A percentile compares a stretch with the other conserved stretches of the same genome.
Evolutionary conservation across 1,140 invertebrate genomes (phyloP).

Genomic region (Pararge aegeria): DNA sequence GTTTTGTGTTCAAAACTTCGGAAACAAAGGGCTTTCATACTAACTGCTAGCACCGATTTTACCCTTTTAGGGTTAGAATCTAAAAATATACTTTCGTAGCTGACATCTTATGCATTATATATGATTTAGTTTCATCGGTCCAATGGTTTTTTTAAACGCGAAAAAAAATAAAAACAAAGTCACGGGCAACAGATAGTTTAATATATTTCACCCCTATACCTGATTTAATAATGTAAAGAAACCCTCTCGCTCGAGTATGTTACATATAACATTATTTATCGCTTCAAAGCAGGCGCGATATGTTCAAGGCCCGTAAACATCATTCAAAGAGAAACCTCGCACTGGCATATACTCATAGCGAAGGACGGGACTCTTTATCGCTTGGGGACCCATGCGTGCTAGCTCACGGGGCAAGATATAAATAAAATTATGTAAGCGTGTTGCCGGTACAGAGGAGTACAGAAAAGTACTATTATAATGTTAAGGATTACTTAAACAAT

Average conservation of each 20-base stretch:
- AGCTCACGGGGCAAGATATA: neutral
- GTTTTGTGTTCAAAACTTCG: no score
- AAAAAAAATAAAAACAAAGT: no score
- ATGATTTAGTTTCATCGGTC: no score
- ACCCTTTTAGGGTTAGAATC: no score
- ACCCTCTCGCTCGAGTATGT: neutral
- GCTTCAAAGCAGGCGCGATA: neutral
- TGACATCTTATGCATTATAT: no score
- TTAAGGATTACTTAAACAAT: no score
- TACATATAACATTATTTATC: neutral
- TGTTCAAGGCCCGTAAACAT: conserved; percentile 1
- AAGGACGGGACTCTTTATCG: neutral
- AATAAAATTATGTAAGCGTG: neutral
- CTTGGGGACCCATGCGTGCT: neutral
- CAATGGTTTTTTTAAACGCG: no score
- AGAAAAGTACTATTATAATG: no score
- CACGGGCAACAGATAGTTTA: no score
- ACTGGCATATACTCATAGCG: neutral
- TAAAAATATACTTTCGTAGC: no score
- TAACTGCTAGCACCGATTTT: no score
- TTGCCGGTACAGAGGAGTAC: neutral
- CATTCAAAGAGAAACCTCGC: neutral
- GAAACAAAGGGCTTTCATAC: no score
- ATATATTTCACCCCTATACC: neutral
- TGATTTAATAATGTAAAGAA: neutral